Conservation (phyloP, 2,888 invertebrate species). For the Lagria hirta region DNA sequence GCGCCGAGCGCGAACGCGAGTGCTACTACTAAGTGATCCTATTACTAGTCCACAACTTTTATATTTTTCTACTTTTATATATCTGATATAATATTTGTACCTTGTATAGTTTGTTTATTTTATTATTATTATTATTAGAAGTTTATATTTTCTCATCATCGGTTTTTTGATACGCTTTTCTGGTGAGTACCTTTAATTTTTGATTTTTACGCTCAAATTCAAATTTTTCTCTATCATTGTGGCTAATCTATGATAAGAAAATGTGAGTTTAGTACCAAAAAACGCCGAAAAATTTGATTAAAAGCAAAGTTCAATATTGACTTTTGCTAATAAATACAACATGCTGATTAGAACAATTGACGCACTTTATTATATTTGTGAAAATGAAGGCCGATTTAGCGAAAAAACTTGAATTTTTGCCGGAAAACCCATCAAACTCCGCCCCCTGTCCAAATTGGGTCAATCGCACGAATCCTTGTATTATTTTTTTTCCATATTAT, state of each 20-base stretch:
- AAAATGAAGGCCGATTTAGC: slow-evolving; percentile 10
- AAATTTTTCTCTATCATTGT: too few species aligned
- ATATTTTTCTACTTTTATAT: slow-evolving; percentile 56
- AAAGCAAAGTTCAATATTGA: slow-evolving; percentile 6
- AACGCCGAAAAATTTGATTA: slow-evolving; percentile 6
- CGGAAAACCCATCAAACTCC: too few species aligned
- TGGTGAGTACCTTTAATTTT: slow-evolving; percentile 48
- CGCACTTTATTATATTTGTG: slow-evolving; percentile 7
- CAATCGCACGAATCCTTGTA: slow-evolving; percentile 42
- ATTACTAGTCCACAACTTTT: slow-evolving; percentile 54
- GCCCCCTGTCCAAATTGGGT: slow-evolving; percentile 32
- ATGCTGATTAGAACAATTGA: slow-evolving; percentile 12
- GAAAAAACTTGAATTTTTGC: too few species aligned
- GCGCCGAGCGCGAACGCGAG: slow-evolving; percentile 49
- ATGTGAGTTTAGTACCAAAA: too few species aligned
- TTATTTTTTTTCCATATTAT: slow-evolving; percentile 36
- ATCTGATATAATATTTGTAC: too few species aligned
- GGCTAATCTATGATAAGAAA: too few species aligned
- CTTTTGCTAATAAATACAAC: too few species aligned
- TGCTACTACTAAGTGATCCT: slow-evolving; percentile 46
- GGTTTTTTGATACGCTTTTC: slow-evolving; percentile 49
- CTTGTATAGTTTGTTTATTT: slow-evolving; percentile 53
- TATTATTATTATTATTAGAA: slow-evolving; percentile 49
- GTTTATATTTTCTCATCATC: slow-evolving; percentile 48
- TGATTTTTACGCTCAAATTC: background rate